Evolutionary conservation across 2,113 vertebrate species (phyloP).

Genomic region (Eclectus roratus): DNA sequence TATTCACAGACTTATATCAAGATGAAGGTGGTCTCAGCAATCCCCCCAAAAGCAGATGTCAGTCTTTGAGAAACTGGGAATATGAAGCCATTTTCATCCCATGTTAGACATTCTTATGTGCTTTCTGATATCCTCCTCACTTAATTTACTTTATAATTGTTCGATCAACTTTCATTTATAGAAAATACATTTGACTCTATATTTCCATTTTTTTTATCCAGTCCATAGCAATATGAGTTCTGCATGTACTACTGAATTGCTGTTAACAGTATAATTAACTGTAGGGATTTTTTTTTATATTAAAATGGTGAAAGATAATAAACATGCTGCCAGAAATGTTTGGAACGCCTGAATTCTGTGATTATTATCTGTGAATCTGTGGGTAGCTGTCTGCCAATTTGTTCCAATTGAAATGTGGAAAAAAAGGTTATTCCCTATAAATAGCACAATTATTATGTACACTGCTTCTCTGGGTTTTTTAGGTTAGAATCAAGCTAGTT

Average conservation of each 20-base stretch:
- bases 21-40: not conserved
- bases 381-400: not conserved
- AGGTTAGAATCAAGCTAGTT: not conserved
- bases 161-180: not conserved
- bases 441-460: not conserved
- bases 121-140: not conserved
- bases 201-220: not conserved
- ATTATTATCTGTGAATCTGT: constrained; percentile 44
- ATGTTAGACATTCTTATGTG: not conserved
- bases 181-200: not conserved
- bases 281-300: not conserved
- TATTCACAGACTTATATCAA: not conserved
- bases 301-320: constrained; percentile 16
- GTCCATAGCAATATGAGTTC: not conserved
- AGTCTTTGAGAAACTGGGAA: not conserved
- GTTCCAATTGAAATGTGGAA: constrained; percentile 26
- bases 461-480: not conserved
- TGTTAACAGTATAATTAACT: constrained; percentile 14
- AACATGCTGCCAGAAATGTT: not conserved
- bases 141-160: not conserved
- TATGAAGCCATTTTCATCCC: not conserved
- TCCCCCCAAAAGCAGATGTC: not conserved
- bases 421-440: constrained; percentile 8
- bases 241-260: not conserved
- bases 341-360: not conserved